phyloP scores from a whole-genome alignment of 2,888 invertebrate species.

The Lordiphosa fenestrarum region DNA sequence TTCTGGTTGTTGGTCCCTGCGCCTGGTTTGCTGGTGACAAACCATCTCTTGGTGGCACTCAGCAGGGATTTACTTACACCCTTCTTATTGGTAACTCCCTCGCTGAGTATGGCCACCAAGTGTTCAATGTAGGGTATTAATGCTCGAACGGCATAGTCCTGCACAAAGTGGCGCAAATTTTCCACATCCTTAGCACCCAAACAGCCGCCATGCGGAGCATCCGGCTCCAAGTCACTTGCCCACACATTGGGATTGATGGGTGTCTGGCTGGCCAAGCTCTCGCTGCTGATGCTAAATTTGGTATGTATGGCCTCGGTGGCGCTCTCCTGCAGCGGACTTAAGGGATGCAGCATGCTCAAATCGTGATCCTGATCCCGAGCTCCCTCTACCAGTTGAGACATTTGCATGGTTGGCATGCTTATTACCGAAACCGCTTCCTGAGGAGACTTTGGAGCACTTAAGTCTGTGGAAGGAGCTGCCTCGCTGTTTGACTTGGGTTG shows the following conservation, averaged over 20 bases:
- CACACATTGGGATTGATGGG: conserved; percentile 82
- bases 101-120: conserved; percentile 89
- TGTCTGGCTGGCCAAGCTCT: conserved; percentile 82
- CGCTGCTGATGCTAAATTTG: conserved; percentile 82
- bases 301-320: conserved; percentile 82
- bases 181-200: conserved; percentile 92
- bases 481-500: conserved; percentile 80
- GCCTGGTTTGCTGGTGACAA: conserved; percentile 93
- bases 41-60: conserved; percentile 97
- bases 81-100: conserved; percentile 91
- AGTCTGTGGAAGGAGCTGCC: conserved; percentile 77
- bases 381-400: conserved; percentile 58
- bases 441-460: conserved; percentile 83
- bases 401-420: conserved; percentile 77
- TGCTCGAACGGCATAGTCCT: conserved; percentile 92
- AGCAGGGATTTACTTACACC: conserved; percentile 95
- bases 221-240: conserved; percentile 82
- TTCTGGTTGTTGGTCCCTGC: conserved; percentile 85
- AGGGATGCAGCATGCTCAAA: conserved; percentile 84
- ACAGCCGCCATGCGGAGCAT: conserved; percentile 86
- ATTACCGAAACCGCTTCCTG: conserved; percentile 82
- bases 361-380: conserved; percentile 67
- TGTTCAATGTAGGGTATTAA: conserved; percentile 95
- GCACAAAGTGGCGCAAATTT: conserved; percentile 89
- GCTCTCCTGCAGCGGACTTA: conserved; percentile 86